Percentiles rank a stretch among this genome's conserved stretches.
Conservation (phyloP, 2,888 invertebrate species). For the Himalopsyche tibetana region DNA sequence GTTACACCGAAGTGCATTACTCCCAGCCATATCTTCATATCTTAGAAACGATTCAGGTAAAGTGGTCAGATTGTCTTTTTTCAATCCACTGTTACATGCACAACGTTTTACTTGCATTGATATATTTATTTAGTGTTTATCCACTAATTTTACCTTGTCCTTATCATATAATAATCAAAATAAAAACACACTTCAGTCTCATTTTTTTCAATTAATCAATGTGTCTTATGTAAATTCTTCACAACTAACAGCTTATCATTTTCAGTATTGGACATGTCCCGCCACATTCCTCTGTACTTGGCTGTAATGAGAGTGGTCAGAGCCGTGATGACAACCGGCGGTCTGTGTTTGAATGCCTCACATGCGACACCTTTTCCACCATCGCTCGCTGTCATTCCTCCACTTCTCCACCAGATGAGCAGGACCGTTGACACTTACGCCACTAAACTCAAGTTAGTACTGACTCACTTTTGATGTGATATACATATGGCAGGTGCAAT, state of each 20-base stretch:
- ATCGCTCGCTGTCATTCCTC: constrained; percentile 80
- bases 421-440: constrained; percentile 95
- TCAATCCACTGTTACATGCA: too few species aligned
- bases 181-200: too few species aligned
- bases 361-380: constrained; percentile 83
- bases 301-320: constrained; percentile 89
- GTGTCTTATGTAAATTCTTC: constrained; percentile 5
- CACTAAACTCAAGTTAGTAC: constrained; percentile 84
- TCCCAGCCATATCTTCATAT: constrained; percentile 93
- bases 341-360: constrained; percentile 76
- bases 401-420: constrained; percentile 90
- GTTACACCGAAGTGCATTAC: constrained; percentile 87
- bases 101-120: too few species aligned
- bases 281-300: constrained; percentile 94
- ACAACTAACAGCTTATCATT: constrained; percentile 57
- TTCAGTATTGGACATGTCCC: constrained; percentile 95
- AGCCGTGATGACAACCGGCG: constrained; percentile 76
- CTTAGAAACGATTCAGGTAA: constrained; percentile 92
- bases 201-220: not conserved
- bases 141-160: too few species aligned
- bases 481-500: too few species aligned
- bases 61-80: not conserved
- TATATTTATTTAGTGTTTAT: too few species aligned
- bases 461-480: not conserved
- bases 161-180: too few species aligned